These are phyloP conservation scores for Leptocoma aspasia DNA, from an alignment of 2,113 vertebrate species.

Conservation along the genomic window DNA sequence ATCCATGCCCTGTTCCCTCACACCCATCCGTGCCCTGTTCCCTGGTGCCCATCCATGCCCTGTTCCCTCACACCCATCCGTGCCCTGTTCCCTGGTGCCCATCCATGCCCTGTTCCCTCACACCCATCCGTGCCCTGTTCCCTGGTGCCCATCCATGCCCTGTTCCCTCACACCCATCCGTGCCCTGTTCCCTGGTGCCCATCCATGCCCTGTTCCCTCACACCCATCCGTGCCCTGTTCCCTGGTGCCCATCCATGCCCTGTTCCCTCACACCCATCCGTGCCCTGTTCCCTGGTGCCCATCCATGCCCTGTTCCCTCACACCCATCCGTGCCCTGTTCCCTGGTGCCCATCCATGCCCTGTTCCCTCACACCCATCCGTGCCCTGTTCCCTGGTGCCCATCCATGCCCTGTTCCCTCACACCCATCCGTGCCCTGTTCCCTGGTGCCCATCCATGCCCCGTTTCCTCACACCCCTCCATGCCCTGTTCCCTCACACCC, in stretches of 20 bases:
- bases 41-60: background rate
- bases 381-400: no score
- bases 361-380: no score
- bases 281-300: background rate
- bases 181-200: background rate
- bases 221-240: background rate
- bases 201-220: background rate
- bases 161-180: background rate
- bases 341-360: background rate
- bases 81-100: no score
- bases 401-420: rapidly evolving
- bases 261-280: background rate
- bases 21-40: background rate
- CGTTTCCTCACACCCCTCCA: background rate
- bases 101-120: rapidly evolving
- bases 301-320: background rate
- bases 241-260: no score
- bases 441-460: background rate
- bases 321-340: background rate
- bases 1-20: rapidly evolving
- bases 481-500: no score
- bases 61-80: background rate
- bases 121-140: rapidly evolving
- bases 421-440: no score
- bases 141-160: background rate